A percentile compares a stretch with the other conserved stretches of the same genome.
phyloP scores from a whole-genome alignment of 2,113 vertebrate genomes.

The Jacana jacana region DNA sequence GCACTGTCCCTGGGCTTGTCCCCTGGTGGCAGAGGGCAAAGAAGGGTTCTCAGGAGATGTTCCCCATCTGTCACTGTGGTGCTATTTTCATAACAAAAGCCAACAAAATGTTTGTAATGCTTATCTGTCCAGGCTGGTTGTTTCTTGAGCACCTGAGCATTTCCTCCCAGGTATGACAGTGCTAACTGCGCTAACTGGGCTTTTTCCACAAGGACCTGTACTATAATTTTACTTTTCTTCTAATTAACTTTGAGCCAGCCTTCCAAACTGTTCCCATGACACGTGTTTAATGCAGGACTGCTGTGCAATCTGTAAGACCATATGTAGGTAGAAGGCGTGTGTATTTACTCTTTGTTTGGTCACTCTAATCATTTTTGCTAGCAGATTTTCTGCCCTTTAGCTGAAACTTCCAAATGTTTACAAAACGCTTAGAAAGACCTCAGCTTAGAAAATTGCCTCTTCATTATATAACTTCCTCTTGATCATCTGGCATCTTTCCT shows the following conservation, averaged over 20 bases:
- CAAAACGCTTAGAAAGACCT: background rate
- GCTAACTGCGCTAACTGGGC: background rate
- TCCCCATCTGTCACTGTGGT: background rate
- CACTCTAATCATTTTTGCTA: background rate
- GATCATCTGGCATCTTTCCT: background rate
- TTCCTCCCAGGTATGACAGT: background rate
- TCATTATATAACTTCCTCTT: background rate
- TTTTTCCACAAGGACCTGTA: background rate
- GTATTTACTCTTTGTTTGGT: background rate
- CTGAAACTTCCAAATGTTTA: background rate
- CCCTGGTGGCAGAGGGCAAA: background rate
- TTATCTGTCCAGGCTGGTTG: background rate
- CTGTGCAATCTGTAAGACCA: background rate
- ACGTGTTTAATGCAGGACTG: background rate
- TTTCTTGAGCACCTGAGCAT: background rate
- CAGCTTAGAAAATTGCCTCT: background rate
- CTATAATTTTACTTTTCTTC: background rate
- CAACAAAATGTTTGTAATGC: background rate
- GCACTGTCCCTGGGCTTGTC: background rate
- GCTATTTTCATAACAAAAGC: background rate
- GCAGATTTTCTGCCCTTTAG: background rate
- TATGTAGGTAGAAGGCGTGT: fast-evolving
- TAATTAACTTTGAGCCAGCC: background rate
- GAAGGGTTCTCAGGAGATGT: background rate
- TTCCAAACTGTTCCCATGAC: background rate